Conservation (phyloP, 2,113 vertebrate species). For the Prionailurus viverrinus region DNA sequence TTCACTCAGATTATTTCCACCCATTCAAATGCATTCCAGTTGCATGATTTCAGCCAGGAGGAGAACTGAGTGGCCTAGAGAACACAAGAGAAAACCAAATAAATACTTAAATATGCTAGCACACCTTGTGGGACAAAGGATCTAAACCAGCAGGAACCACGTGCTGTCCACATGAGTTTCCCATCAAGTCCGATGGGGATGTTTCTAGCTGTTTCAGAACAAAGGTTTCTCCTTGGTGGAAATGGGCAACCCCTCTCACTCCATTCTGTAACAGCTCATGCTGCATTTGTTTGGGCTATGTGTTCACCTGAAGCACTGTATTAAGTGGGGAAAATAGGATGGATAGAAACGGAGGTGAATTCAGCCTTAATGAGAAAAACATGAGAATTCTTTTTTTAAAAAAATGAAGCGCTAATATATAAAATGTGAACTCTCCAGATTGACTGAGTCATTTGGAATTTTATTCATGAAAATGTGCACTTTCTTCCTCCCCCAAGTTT, state of each 20-base stretch:
- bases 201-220: neutral
- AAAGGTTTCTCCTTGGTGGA: neutral
- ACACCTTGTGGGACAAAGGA: neutral
- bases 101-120: neutral
- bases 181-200: neutral
- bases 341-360: conserved; percentile 49
- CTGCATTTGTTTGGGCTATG: neutral
- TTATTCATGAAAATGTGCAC: conserved; percentile 69
- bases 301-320: conserved; percentile 23
- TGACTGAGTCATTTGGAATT: conserved; percentile 70
- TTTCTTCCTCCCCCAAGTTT: conserved; percentile 69
- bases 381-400: conserved; percentile 62
- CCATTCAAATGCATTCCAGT: conserved; percentile 44
- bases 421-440: conserved; percentile 73
- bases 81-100: conserved; percentile 16
- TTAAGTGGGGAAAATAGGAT: conserved; percentile 50
- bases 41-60: conserved; percentile 23
- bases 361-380: conserved; percentile 80
- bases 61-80: neutral
- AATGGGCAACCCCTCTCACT: neutral
- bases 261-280: neutral
- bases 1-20: conserved; percentile 35
- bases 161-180: neutral
- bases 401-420: conserved; percentile 57
- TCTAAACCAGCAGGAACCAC: neutral